These are phyloP conservation scores for Troilus luridus DNA, from an alignment of 2,888 invertebrate genomes.

Conservation along the genomic window DNA sequence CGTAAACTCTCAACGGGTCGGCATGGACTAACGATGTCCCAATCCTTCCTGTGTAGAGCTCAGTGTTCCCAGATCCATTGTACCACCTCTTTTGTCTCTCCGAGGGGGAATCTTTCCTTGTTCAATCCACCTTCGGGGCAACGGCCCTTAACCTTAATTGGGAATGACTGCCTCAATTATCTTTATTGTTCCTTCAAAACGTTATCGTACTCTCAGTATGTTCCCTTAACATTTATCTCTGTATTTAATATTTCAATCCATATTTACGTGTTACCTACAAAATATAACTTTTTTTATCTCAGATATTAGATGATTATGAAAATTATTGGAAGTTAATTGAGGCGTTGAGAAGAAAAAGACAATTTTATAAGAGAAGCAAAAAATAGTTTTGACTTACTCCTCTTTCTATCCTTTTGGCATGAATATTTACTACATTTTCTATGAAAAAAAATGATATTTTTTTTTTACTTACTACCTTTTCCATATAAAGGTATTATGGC, in stretches of 20 bases:
- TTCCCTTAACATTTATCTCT: background rate
- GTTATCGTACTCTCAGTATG: background rate
- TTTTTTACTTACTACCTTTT: no score
- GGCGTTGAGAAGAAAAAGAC: no score
- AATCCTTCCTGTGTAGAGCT: background rate
- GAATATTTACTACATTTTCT: no score
- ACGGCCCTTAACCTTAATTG: conserved; percentile 26
- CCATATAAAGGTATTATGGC: no score
- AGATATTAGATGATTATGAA: background rate
- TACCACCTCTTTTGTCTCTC: conserved; percentile 19
- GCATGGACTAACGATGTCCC: background rate
- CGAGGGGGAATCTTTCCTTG: conserved; percentile 5
- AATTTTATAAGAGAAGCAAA: no score
- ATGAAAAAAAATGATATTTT: no score
- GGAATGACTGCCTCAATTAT: background rate
- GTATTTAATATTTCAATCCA: background rate
- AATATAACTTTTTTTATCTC: background rate
- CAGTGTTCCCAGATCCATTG: background rate
- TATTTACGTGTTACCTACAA: background rate
- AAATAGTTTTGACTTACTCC: no score
- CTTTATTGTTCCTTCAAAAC: background rate
- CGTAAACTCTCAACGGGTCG: background rate
- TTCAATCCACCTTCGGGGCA: conserved; percentile 26
- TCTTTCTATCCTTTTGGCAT: no score
- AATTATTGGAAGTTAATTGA: background rate